Conservation (phyloP, 2,888 invertebrate species). For the Agrochola circellaris region DNA sequence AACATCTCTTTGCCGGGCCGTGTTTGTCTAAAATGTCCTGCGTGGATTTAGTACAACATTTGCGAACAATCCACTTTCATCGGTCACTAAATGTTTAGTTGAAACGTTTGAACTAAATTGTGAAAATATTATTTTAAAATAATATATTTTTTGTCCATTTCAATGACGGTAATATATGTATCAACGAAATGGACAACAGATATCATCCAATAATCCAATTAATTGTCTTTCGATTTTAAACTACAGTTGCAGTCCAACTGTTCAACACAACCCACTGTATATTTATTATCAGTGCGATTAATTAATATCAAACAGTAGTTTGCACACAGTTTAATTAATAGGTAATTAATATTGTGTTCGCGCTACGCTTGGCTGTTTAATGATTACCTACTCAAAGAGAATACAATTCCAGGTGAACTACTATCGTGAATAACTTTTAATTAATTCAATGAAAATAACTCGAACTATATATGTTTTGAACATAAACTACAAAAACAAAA, state of each 20-base stretch:
- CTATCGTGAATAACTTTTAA: constrained; percentile 39
- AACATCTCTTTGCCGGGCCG: constrained; percentile 40
- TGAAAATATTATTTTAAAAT: neutral
- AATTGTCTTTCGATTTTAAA: constrained; percentile 20
- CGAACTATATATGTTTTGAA: constrained; percentile 23
- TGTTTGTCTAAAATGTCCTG: constrained; percentile 30
- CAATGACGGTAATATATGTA: no score
- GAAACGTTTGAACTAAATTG: constrained; percentile 1
- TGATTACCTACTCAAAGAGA: constrained; percentile 47
- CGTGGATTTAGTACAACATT: constrained; percentile 43
- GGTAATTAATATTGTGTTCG: constrained; percentile 60
- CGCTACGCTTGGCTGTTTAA: constrained; percentile 45
- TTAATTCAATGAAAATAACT: constrained; percentile 37
- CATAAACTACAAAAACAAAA: constrained; percentile 27
- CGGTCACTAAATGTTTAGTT: neutral
- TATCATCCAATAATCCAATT: constrained; percentile 6
- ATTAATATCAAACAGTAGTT: constrained; percentile 57
- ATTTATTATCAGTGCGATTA: constrained; percentile 46
- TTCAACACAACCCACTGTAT: constrained; percentile 11
- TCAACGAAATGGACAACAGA: neutral
- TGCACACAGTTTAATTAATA: constrained; percentile 56
- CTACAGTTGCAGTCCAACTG: constrained; percentile 10
- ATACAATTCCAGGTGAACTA: constrained; percentile 36
- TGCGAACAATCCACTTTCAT: constrained; percentile 4
- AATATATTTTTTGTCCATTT: neutral